Conservation (phyloP, 30 jellyfish, hydroid and myxozoan genomes). For the Morbakka virulenta region DNA sequence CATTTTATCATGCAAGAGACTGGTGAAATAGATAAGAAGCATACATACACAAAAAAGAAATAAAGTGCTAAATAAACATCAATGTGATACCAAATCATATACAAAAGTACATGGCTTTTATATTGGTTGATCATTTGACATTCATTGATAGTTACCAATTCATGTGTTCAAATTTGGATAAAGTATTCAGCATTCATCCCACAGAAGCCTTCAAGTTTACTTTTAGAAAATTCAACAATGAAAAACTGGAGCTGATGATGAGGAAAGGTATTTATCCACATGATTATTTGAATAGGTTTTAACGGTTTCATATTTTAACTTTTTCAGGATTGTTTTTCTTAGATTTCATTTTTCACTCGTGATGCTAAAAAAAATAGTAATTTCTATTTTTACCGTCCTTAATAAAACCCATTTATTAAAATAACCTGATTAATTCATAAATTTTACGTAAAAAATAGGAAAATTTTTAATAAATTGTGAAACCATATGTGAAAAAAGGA, state of each 20-base stretch:
- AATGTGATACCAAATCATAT: conserved; percentile 18
- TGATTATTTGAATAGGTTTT: conserved; percentile 44
- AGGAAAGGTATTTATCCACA: conserved; percentile 70
- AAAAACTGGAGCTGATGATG: conserved; percentile 18
- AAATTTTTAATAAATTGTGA: too few relatives aligned
- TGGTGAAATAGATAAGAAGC: conserved; percentile 33
- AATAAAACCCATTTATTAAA: too few relatives aligned
- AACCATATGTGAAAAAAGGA: too few relatives aligned
- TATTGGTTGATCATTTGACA: conserved; percentile 28
- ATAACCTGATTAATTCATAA: too few relatives aligned
- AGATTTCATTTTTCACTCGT: too few relatives aligned
- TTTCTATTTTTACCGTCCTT: too few relatives aligned
- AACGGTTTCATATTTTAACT: too few relatives aligned
- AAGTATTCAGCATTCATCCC: conserved; percentile 12
- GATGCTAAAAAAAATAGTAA: too few relatives aligned
- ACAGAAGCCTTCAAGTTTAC: neutral
- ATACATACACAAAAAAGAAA: conserved; percentile 30
- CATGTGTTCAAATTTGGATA: conserved; percentile 35
- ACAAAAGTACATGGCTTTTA: too few relatives aligned
- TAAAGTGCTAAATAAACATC: conserved; percentile 3
- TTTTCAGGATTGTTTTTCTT: too few relatives aligned
- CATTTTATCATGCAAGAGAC: too few relatives aligned
- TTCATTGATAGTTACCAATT: conserved; percentile 35
- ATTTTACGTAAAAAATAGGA: too few relatives aligned
- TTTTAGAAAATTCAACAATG: neutral